Percentiles rank a stretch among this genome's conserved stretches.
phyloP scores from a whole-genome alignment of 2,113 vertebrate species.

The Pontoporia blainvillei region DNA sequence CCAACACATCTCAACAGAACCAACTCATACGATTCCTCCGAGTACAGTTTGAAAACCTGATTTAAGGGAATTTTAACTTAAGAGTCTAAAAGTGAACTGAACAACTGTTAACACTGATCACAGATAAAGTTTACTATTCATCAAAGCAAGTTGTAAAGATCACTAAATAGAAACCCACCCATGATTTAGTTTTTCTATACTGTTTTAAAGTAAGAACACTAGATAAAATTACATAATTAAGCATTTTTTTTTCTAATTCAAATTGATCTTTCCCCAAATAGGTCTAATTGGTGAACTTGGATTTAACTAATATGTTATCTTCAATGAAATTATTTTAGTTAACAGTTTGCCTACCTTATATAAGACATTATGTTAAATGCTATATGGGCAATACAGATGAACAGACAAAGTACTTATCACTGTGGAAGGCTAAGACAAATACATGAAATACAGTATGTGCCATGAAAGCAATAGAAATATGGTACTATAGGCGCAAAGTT shows the following conservation, averaged over 20 bases:
- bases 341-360: not conserved
- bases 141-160: not conserved
- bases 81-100: not conserved
- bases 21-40: not conserved
- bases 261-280: not conserved
- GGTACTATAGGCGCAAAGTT: not conserved
- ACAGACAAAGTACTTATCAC: not conserved
- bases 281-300: not conserved
- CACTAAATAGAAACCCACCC: not conserved
- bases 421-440: not conserved
- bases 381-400: not conserved
- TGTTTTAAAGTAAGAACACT: not conserved
- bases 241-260: slow-evolving; percentile 3
- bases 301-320: not conserved
- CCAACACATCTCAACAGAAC: not conserved
- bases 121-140: not conserved
- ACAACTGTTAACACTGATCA: not conserved
- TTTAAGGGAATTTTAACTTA: not conserved
- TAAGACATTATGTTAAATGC: not conserved
- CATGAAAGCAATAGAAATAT: not conserved
- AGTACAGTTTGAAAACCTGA: not conserved
- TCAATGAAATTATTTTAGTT: slow-evolving; percentile 30
- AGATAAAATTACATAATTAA: not conserved
- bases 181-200: not conserved
- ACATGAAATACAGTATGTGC: not conserved